Percentiles rank a stretch among this genome's conserved stretches.
Evolutionary conservation across 2,797 vertebrate species (phyloP).

Genomic region (Lophotriccus pileatus): DNA sequence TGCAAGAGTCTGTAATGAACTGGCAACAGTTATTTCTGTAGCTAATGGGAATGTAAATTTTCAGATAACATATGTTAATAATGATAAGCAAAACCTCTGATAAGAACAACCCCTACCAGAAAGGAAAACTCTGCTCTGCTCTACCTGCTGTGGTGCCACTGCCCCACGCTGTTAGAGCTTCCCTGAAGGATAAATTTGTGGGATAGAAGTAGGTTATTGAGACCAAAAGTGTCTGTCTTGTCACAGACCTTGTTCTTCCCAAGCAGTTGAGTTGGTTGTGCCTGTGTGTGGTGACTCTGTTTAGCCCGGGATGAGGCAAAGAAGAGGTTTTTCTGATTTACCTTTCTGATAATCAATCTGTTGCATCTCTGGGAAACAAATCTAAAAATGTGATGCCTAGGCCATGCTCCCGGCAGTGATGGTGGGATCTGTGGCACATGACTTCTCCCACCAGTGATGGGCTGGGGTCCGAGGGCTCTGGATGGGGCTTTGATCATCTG

Average conservation of each 20-base stretch:
- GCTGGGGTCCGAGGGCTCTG: background rate
- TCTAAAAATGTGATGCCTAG: accelerated
- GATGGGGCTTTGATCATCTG: background rate
- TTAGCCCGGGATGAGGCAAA: background rate
- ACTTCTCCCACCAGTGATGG: background rate
- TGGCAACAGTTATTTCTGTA: background rate
- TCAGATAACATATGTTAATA: slow-evolving; percentile 2
- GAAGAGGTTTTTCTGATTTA: background rate
- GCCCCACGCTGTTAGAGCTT: background rate
- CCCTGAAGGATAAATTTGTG: background rate
- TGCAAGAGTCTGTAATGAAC: background rate
- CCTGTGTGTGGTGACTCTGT: accelerated
- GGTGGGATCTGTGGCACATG: background rate
- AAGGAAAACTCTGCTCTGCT: background rate
- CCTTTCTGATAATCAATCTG: background rate
- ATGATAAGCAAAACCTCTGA: background rate
- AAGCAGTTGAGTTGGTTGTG: background rate
- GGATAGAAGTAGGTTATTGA: background rate
- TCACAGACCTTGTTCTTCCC: background rate
- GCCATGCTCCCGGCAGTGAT: accelerated
- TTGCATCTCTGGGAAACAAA: background rate
- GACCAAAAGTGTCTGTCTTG: too few relatives aligned
- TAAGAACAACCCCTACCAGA: background rate
- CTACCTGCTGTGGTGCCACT: background rate
- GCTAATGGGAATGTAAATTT: slow-evolving; percentile 41